A percentile compares a stretch with the other conserved stretches of the same genome.
phyloP scores from a whole-genome alignment of 2,113 vertebrate species.

The Sinocyclocheilus maitianheensis region DNA sequence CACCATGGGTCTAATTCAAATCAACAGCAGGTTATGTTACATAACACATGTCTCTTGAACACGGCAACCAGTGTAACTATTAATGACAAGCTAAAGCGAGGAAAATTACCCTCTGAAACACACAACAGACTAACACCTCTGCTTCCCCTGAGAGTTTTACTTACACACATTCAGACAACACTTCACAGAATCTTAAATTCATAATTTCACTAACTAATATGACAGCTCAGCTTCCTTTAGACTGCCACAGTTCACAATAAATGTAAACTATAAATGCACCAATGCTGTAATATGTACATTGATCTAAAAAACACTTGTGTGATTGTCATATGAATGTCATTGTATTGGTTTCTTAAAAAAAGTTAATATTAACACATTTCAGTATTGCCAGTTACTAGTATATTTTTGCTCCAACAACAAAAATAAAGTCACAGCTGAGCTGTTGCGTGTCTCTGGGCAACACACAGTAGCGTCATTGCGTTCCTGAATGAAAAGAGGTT shows the following conservation, averaged over 20 bases:
- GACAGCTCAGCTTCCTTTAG: not conserved
- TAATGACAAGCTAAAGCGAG: not conserved
- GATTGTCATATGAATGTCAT: too few species aligned
- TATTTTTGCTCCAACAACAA: not conserved
- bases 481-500: too few species aligned
- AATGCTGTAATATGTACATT: not conserved
- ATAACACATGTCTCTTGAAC: not conserved
- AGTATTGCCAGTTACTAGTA: not conserved
- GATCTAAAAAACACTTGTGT: too few species aligned
- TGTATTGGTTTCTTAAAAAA: too few species aligned
- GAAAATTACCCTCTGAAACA: not conserved
- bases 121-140: not conserved
- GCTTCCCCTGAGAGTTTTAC: not conserved
- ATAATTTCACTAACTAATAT: not conserved
- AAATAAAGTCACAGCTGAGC: not conserved
- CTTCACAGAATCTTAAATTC: not conserved
- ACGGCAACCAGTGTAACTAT: conserved; percentile 5
- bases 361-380: too few species aligned
- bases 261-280: not conserved
- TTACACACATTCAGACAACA: not conserved
- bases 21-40: not conserved
- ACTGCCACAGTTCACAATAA: not conserved
- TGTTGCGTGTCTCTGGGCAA: not conserved
- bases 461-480: too few species aligned
- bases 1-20: conserved; percentile 4